phyloP scores from a whole-genome alignment of 2,888 invertebrate genomes.

The Salpingus planirostris region DNA sequence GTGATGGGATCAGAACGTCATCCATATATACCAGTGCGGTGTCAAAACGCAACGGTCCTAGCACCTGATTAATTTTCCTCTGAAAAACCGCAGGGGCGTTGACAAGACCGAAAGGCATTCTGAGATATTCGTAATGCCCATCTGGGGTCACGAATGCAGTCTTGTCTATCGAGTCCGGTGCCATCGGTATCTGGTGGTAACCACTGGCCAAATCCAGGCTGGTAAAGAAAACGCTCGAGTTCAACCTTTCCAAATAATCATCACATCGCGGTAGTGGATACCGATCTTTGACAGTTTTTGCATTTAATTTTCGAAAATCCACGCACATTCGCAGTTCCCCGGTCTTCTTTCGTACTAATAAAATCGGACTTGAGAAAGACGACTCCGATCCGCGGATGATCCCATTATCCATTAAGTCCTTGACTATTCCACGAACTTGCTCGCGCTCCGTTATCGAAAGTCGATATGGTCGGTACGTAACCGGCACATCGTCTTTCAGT shows the following conservation, averaged over 20 bases:
- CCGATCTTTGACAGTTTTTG: slow-evolving; percentile 8
- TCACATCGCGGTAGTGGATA: slow-evolving; percentile 7
- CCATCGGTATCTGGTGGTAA: slow-evolving; percentile 8
- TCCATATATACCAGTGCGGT: slow-evolving; percentile 14
- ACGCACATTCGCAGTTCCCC: slow-evolving; percentile 8
- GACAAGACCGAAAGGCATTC: slow-evolving; percentile 4
- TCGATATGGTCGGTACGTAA: slow-evolving; percentile 9
- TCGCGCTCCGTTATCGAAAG: slow-evolving; percentile 7
- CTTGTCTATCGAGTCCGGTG: slow-evolving; percentile 3
- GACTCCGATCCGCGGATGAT: slow-evolving; percentile 7
- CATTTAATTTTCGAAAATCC: slow-evolving; percentile 7
- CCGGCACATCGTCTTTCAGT: slow-evolving; percentile 9
- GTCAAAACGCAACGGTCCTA: slow-evolving; percentile 5
- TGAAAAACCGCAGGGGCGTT: slow-evolving; percentile 4
- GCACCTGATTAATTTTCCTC: slow-evolving; percentile 3
- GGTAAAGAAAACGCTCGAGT: slow-evolving; percentile 4
- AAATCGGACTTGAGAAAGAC: slow-evolving; percentile 9
- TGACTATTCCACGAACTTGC: slow-evolving; percentile 7
- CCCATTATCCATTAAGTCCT: slow-evolving; percentile 5
- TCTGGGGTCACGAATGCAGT: slow-evolving; percentile 11
- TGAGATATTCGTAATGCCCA: slow-evolving; percentile 5
- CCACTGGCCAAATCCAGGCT: slow-evolving; percentile 6
- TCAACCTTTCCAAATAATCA: slow-evolving; percentile 6
- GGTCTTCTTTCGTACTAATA: slow-evolving; percentile 9
- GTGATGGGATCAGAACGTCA: slow-evolving; percentile 11